phyloP scores from a whole-genome alignment of 2,113 vertebrate genomes.

The Xenopus borealis region DNA sequence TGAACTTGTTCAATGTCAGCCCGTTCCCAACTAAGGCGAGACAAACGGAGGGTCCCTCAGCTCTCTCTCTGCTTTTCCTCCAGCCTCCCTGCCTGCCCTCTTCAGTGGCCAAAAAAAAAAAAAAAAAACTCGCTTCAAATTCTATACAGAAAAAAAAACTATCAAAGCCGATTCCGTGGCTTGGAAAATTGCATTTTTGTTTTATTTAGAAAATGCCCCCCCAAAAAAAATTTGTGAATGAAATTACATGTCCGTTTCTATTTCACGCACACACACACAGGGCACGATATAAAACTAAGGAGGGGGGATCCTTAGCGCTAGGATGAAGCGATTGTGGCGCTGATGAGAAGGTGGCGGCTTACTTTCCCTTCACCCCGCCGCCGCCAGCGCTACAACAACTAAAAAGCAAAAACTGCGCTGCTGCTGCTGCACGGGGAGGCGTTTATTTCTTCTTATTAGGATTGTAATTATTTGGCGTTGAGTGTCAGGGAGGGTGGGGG shows the following conservation, averaged over 20 bases:
- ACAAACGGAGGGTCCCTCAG: conserved; percentile 57
- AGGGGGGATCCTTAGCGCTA: not conserved
- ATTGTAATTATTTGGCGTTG: conserved; percentile 38
- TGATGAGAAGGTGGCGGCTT: conserved; percentile 47
- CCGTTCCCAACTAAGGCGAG: conserved; percentile 74
- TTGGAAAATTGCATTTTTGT: no score
- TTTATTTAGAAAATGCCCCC: conserved; percentile 22
- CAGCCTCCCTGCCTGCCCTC: no score
- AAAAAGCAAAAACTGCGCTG: not conserved
- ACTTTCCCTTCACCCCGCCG: conserved; percentile 59
- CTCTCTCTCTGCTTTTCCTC: conserved; percentile 1
- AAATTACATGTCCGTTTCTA: conserved; percentile 2
- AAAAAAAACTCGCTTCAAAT: no score
- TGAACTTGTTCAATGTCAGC: conserved; percentile 92
- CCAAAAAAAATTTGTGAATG: no score
- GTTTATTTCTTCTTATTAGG: conserved; percentile 30
- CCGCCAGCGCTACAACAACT: conserved; percentile 26
- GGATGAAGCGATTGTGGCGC: conserved; percentile 38
- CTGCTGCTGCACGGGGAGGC: conserved; percentile 21
- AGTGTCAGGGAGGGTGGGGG: not conserved
- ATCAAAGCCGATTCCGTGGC: no score
- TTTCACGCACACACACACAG: not conserved
- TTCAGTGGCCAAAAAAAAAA: no score
- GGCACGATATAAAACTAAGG: conserved; percentile 12
- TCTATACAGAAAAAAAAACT: conserved; percentile 8